Conservation (phyloP, 1,140 invertebrate genomes). For the Scaptomyza montana region DNA sequence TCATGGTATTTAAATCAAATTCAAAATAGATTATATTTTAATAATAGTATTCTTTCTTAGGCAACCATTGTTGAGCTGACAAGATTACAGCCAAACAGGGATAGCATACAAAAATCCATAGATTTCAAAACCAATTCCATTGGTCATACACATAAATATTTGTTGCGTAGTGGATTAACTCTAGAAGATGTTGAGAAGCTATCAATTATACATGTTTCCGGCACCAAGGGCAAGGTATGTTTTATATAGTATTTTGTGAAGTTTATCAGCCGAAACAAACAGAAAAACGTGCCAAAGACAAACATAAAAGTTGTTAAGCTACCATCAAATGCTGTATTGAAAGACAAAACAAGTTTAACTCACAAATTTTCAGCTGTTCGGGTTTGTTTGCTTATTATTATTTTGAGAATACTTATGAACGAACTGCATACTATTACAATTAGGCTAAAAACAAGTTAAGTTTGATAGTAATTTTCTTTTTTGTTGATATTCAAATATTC, state of each 20-base stretch:
- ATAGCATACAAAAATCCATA: slow-evolving; percentile 85
- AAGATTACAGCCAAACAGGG: slow-evolving; percentile 88
- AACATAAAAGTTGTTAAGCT: background rate
- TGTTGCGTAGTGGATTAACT: slow-evolving; percentile 87
- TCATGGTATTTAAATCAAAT: background rate
- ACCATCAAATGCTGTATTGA: too few relatives aligned
- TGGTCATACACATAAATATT: slow-evolving; percentile 85
- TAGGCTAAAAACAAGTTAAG: background rate
- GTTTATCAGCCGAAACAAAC: too few relatives aligned
- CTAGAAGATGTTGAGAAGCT: slow-evolving; percentile 87
- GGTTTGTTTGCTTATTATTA: background rate
- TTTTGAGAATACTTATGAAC: background rate
- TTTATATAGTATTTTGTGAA: too few relatives aligned
- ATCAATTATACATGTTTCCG: slow-evolving; percentile 96
- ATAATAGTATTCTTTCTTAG: slow-evolving; percentile 82
- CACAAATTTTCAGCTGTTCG: background rate
- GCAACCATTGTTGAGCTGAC: slow-evolving; percentile 88
- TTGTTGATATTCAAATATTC: too few relatives aligned
- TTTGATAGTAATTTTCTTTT: too few relatives aligned
- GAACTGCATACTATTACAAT: background rate
- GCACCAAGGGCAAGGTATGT: slow-evolving; percentile 95
- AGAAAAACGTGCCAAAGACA: background rate
- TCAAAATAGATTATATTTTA: background rate
- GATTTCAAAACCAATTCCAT: slow-evolving; percentile 75
- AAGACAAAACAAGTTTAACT: background rate